Conservation (phyloP, 2,113 vertebrate genomes). For the Cyphomyrus discorhynchus region DNA sequence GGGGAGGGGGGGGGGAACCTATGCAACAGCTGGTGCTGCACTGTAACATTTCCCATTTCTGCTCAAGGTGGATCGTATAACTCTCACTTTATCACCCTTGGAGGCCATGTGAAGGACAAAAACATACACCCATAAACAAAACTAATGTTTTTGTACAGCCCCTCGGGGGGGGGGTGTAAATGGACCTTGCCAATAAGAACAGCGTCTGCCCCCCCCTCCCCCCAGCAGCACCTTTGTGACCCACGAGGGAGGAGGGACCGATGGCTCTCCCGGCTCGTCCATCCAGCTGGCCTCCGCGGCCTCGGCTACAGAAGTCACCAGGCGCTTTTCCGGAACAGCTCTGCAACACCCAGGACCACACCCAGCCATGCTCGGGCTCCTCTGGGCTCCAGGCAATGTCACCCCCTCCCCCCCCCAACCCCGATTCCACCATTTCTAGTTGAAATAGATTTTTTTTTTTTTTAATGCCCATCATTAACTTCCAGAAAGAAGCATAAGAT, state of each 20-base stretch:
- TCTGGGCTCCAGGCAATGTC: conserved; percentile 33
- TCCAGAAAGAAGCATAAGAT: conserved; percentile 47
- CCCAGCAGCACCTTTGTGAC: not conserved
- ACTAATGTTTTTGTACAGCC: conserved; percentile 73
- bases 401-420: conserved; percentile 49
- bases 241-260: conserved; percentile 20
- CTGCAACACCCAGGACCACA: conserved; percentile 26
- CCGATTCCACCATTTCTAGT: conserved; percentile 71
- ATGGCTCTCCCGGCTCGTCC: conserved; percentile 7
- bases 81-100: conserved; percentile 86
- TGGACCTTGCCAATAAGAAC: conserved; percentile 24
- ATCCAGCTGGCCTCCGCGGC: not conserved
- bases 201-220: conserved; percentile 1
- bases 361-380: not conserved
- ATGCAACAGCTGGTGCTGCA: conserved; percentile 75
- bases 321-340: conserved; percentile 16
- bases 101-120: conserved; percentile 89
- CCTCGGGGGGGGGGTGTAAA: conserved; percentile 35
- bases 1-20: conserved; percentile 57
- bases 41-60: conserved; percentile 80
- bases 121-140: conserved; percentile 63
- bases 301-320: conserved; percentile 1
- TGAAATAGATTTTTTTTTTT: conserved; percentile 65
- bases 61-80: conserved; percentile 76
- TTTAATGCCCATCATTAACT: conserved; percentile 70